Percentiles rank a stretch among this genome's conserved stretches.
Conservation (phyloP, 2,113 vertebrate genomes). For the Camelus dromedarius region DNA sequence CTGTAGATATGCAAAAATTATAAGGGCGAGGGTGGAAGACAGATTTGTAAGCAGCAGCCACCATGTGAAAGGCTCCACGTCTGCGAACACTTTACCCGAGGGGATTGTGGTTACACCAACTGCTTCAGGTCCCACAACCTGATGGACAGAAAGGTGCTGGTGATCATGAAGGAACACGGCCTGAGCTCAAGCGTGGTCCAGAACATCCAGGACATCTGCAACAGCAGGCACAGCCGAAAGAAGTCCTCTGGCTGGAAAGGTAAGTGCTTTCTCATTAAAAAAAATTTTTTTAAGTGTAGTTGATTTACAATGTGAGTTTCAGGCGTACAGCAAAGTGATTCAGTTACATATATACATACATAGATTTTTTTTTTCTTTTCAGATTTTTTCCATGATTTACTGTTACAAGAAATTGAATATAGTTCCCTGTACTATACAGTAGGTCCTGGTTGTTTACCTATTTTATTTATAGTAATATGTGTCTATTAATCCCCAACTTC, state of each 20-base stretch:
- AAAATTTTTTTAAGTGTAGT: too few relatives aligned
- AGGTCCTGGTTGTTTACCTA: too few relatives aligned
- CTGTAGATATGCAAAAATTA: constrained; percentile 80
- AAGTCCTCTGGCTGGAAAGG: not conserved
- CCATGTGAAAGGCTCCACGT: constrained; percentile 65
- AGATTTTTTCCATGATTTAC: too few relatives aligned
- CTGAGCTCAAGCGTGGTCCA: constrained; percentile 46
- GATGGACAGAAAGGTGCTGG: constrained; percentile 76
- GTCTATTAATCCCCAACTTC: too few relatives aligned
- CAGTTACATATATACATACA: too few relatives aligned
- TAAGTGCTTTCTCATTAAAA: not conserved
- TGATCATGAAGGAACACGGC: constrained; percentile 61
- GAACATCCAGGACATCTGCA: constrained; percentile 81
- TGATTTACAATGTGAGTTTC: too few relatives aligned
- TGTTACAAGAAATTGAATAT: too few relatives aligned
- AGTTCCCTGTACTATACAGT: too few relatives aligned
- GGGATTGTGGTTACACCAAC: constrained; percentile 70
- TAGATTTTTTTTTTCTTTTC: too few relatives aligned
- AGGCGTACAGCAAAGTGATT: too few relatives aligned
- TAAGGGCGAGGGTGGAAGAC: constrained; percentile 74
- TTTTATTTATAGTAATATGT: too few relatives aligned
- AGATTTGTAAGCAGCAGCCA: constrained; percentile 41
- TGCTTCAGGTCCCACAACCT: constrained; percentile 79
- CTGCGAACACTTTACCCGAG: constrained; percentile 79
- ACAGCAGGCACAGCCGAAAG: constrained; percentile 60